Base-by-base conservation (phyloP, 64 coral and sea anemone genomes). In the Pocillopora damicornis region DNA sequence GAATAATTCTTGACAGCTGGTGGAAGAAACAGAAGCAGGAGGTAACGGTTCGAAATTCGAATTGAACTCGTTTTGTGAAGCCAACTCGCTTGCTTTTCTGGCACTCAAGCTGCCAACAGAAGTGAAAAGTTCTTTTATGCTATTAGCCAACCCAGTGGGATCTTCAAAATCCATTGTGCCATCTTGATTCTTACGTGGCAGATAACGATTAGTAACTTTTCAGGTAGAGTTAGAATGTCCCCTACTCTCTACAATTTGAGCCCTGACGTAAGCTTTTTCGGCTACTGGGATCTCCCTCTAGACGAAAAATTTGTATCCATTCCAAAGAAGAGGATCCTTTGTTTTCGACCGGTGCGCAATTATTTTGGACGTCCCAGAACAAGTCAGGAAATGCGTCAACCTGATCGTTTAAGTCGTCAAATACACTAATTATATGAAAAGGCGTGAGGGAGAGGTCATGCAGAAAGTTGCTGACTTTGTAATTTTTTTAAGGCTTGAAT, bases 271-370 rank as follows among this genome's bases (percentile, higher is more conserved):
- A 17, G 16, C 64, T 67, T 67, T 88, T 92, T 93, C 93, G 4
- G 82, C 85, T 16, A 95, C 66, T 20, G 88, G 60, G 15, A 94
- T 81, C 81, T 88, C 88, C 10, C 88, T 76, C 82, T 90, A 88
- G 12, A 91, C 89, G 51, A 88, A 95, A 34, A 95, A 95, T 1
- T 79, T 78, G 78, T 95, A 95, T 13, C 71, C 83, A 83, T 95
- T 91, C 93, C 93, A 95, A 38, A 83, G 78, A 6, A 95, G 77
- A 13, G 37, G 69, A 61, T 88, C 93, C 22, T 88, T 91, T 84
- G 84, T 78, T 77, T 91, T 90, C 1, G 36, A 74, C 23, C 20
- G 72, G 72, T 2, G 23, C 72, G 12, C 35, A 30, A 1, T 74
- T 20, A 73, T 73, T 30, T 4, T 26, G 71, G 4, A 87, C 84